Evolutionary conservation across 2,113 vertebrate species (phyloP).

Genomic region (Tetraodon nigroviridis): DNA sequence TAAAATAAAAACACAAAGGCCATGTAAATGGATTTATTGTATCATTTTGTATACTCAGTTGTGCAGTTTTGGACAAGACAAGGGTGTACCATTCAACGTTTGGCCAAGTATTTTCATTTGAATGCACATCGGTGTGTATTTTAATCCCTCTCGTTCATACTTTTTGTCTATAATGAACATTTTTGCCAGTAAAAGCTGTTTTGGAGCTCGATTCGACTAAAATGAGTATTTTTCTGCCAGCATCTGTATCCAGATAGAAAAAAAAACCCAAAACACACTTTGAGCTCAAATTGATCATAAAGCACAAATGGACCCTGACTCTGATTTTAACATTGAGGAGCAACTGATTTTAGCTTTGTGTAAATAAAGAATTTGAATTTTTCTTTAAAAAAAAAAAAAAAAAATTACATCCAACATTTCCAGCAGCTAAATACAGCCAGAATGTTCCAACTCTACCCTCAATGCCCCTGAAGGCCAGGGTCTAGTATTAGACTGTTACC

Average conservation of each 20-base stretch:
- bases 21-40: neutral
- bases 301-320: conserved; percentile 18
- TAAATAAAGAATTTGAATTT: conserved; percentile 14
- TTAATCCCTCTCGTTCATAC: neutral
- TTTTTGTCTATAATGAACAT: neutral
- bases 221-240: neutral
- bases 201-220: neutral
- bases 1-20: neutral
- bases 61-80: no score
- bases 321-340: conserved; percentile 29
- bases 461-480: conserved; percentile 43
- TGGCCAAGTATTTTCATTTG: no score
- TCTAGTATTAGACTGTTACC: conserved; percentile 70
- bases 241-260: no score
- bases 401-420: conserved; percentile 2
- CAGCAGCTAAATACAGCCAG: conserved; percentile 40
- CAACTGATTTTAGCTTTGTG: conserved; percentile 33
- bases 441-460: conserved; percentile 40
- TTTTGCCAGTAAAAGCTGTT: neutral
- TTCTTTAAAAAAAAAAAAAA: conserved; percentile 1
- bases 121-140: no score
- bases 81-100: no score
- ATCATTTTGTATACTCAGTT: neutral
- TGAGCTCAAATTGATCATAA: neutral
- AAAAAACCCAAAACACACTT: no score